These are phyloP conservation scores for Reticulitermes lucifugus DNA, from an alignment of 2,888 invertebrate species.

Conservation along the genomic window DNA sequence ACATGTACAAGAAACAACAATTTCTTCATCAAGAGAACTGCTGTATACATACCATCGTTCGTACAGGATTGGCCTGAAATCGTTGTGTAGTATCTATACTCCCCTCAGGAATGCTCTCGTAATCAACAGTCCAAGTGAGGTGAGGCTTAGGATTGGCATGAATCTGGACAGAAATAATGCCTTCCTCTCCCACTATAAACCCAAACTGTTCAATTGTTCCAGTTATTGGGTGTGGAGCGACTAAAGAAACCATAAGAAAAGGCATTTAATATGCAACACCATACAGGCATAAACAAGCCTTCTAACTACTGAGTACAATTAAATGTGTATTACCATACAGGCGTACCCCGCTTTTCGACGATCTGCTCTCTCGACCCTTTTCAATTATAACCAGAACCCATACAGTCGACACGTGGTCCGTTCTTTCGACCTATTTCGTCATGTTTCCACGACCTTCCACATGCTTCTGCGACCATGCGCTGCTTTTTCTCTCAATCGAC, in stretches of 20 bases:
- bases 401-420: no score
- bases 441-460: no score
- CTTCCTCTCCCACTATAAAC: slow-evolving; percentile 71
- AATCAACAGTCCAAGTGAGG: slow-evolving; percentile 76
- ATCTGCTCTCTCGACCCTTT: no score
- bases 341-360: no score
- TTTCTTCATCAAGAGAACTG: background rate
- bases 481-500: no score
- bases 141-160: slow-evolving; percentile 77
- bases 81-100: background rate
- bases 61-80: background rate
- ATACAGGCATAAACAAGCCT: background rate
- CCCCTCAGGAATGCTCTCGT: background rate
- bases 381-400: no score
- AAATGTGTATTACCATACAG: no score
- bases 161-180: slow-evolving; percentile 78
- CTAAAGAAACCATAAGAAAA: background rate
- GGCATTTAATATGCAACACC: background rate
- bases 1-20: background rate
- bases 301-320: no score
- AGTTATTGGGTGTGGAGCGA: background rate
- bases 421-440: no score
- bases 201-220: slow-evolving; percentile 15
- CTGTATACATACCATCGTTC: background rate
- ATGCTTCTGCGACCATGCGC: no score